Conservation (phyloP, 1,140 invertebrate genomes). For the Chymomyza costata region DNA sequence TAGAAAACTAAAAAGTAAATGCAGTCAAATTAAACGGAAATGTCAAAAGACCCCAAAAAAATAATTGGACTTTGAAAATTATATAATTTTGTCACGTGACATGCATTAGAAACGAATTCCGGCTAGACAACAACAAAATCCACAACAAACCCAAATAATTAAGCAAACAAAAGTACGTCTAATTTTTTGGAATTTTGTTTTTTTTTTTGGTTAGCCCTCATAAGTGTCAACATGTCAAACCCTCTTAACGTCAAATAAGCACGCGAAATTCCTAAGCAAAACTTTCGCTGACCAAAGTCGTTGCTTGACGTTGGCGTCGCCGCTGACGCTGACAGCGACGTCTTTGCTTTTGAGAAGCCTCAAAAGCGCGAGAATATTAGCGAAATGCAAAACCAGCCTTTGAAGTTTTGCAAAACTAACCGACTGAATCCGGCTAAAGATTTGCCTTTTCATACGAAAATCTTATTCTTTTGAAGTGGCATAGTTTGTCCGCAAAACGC, state of each 20-base stretch:
- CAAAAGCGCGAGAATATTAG: conserved; percentile 71
- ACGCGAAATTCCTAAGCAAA: conserved; percentile 58
- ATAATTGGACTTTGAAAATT: conserved; percentile 68
- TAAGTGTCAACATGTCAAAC: conserved; percentile 66
- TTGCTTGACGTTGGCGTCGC: conserved; percentile 20
- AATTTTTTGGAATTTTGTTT: too few species aligned
- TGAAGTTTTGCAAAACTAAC: conserved; percentile 52
- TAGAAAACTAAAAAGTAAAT: conserved; percentile 33
- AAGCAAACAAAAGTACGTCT: neutral
- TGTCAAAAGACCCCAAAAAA: too few species aligned
- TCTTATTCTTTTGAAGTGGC: conserved; percentile 57
- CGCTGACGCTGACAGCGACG: conserved; percentile 34
- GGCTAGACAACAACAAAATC: conserved; percentile 1
- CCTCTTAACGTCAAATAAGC: conserved; percentile 64
- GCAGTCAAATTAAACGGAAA: conserved; percentile 72
- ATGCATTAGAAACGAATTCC: conserved; percentile 64
- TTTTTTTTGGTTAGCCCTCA: too few species aligned
- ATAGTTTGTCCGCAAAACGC: conserved; percentile 65
- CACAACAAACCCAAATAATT: neutral
- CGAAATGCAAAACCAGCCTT: conserved; percentile 65
- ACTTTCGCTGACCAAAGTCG: conserved; percentile 57
- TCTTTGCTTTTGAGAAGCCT: conserved; percentile 49
- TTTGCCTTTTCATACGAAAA: conserved; percentile 58
- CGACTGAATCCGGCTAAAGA: conserved; percentile 37
- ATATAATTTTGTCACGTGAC: conserved; percentile 73